phyloP scores from a whole-genome alignment of 2,113 vertebrate genomes.

The Eupsittula cactorum region DNA sequence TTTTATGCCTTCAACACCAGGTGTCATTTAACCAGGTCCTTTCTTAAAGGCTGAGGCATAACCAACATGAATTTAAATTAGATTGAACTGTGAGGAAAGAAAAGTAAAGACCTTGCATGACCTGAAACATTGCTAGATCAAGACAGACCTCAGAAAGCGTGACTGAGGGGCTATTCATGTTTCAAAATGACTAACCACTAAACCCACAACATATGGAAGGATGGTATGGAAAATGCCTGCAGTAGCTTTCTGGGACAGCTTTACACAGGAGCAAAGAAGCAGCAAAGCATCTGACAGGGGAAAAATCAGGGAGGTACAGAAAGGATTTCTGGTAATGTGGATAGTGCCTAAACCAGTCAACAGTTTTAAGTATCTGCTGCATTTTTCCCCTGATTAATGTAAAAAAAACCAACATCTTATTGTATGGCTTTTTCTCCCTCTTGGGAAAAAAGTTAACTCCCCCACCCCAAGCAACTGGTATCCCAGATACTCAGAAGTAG shows the following conservation, averaged over 20 bases:
- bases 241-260: neutral
- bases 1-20: neutral
- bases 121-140: neutral
- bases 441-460: neutral
- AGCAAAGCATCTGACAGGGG: neutral
- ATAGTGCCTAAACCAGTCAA: neutral
- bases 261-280: neutral
- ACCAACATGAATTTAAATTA: neutral
- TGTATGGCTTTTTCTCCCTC: neutral
- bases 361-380: neutral
- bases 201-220: neutral
- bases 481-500: too few species aligned
- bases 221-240: neutral
- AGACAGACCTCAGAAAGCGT: neutral
- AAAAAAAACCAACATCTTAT: rapidly evolving
- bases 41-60: neutral
- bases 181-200: neutral
- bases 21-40: neutral
- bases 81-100: neutral
- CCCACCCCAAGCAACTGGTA: neutral
- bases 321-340: neutral
- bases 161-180: rapidly evolving
- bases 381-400: neutral
- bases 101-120: neutral
- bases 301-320: neutral